Conservation (phyloP, 2,888 invertebrate species). For the Eristalinus aeneus region DNA sequence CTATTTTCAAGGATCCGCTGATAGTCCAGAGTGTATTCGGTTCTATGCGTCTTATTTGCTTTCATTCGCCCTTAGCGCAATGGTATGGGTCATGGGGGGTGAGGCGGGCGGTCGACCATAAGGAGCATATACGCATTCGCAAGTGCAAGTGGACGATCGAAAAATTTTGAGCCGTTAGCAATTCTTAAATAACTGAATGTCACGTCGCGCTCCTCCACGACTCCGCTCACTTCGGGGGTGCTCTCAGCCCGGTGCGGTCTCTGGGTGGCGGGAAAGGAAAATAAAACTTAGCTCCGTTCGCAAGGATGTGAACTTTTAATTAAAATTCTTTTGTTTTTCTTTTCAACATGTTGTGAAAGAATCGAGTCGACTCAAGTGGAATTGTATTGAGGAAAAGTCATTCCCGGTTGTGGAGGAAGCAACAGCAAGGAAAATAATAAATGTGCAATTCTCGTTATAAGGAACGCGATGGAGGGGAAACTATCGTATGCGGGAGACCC, state of each 20-base stretch:
- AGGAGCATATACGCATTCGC: constrained; percentile 9
- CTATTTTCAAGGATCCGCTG: background rate
- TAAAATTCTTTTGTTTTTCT: constrained; percentile 68
- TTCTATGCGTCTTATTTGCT: constrained; percentile 33
- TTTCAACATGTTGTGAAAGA: constrained; percentile 23
- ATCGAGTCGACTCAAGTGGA: background rate
- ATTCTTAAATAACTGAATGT: constrained; percentile 65
- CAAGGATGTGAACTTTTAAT: constrained; percentile 62
- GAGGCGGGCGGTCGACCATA: background rate
- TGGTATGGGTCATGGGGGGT: background rate
- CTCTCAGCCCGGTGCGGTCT: background rate
- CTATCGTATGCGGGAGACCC: constrained; percentile 13
- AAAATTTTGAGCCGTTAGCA: constrained; percentile 54
- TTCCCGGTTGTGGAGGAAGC: constrained; percentile 5
- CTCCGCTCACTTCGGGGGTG: background rate
- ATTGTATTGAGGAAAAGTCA: constrained; percentile 45
- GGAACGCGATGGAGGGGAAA: constrained; percentile 15
- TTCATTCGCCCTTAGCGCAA: constrained; percentile 10
- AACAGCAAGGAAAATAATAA: constrained; percentile 31
- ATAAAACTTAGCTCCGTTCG: constrained; percentile 31
- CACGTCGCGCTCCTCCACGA: constrained; percentile 39
- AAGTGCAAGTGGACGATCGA: constrained; percentile 39
- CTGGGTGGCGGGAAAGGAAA: constrained; percentile 1
- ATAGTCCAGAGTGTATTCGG: background rate
- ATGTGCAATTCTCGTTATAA: constrained; percentile 31